phyloP scores from a whole-genome alignment of 2,888 invertebrate species.

The Caenorhabditis plicata region DNA sequence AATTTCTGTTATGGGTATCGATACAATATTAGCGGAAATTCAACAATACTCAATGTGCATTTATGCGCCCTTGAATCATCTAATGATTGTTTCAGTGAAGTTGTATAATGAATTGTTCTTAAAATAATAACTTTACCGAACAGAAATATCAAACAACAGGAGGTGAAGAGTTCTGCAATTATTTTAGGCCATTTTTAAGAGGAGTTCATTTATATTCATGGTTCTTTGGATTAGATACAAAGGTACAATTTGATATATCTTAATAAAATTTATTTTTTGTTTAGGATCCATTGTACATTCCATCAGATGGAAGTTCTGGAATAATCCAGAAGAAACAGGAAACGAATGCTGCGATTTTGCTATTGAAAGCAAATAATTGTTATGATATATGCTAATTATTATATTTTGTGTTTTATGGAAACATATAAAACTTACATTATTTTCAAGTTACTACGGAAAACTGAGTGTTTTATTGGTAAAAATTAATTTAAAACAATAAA shows the following conservation, averaged over 20 bases:
- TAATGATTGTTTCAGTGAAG: constrained; percentile 42
- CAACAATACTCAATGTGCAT: constrained; percentile 51
- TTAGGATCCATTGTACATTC: constrained; percentile 10
- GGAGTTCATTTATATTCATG: constrained; percentile 36
- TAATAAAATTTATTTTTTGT: neutral
- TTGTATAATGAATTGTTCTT: neutral
- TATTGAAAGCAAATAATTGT: constrained; percentile 42
- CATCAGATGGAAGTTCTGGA: constrained; percentile 12
- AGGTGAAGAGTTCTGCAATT: constrained; percentile 51
- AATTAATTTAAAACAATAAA: no score
- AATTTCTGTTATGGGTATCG: constrained; percentile 57
- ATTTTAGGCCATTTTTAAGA: constrained; percentile 47
- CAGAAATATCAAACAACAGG: constrained; percentile 28
- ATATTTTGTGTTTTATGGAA: constrained; percentile 6
- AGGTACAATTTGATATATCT: neutral
- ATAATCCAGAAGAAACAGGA: constrained; percentile 31
- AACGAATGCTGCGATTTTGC: constrained; percentile 36
- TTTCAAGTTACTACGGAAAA: no score
- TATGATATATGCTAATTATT: constrained; percentile 39
- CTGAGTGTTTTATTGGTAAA: no score
- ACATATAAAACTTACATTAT: no score
- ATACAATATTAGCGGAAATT: constrained; percentile 10
- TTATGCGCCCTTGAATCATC: constrained; percentile 52
- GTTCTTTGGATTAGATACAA: constrained; percentile 33
- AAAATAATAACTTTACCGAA: neutral